Evolutionary conservation across 2,888 invertebrate species (phyloP).

Genomic region (Morpho achilles): DNA sequence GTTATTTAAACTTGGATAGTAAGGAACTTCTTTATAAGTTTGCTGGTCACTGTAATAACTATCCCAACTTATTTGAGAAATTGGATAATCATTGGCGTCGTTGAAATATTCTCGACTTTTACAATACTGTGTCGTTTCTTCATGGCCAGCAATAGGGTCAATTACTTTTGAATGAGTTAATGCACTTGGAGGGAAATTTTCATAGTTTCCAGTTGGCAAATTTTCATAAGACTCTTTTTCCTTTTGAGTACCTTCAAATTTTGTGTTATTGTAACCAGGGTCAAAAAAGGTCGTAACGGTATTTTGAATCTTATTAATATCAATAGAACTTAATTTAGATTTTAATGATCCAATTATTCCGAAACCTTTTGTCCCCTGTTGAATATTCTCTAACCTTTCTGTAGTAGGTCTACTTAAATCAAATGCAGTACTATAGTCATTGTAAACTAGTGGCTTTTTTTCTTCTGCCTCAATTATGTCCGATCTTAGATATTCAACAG

Average conservation of each 20-base stretch:
- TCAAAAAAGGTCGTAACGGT: slow-evolving; percentile 72
- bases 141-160: slow-evolving; percentile 18
- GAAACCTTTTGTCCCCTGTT: slow-evolving; percentile 52
- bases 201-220: slow-evolving; percentile 5
- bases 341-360: slow-evolving; percentile 71
- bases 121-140: slow-evolving; percentile 14
- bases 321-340: slow-evolving; percentile 64
- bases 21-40: neutral
- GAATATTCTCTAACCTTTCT: slow-evolving; percentile 43
- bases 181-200: slow-evolving; percentile 21
- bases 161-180: slow-evolving; percentile 27
- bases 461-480: slow-evolving; percentile 30
- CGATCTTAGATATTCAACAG: slow-evolving; percentile 20
- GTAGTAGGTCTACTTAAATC: slow-evolving; percentile 57
- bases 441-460: slow-evolving; percentile 24
- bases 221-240: slow-evolving; percentile 21
- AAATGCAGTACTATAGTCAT: slow-evolving; percentile 51
- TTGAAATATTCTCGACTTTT: slow-evolving; percentile 12
- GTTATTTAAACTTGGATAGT: neutral
- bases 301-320: slow-evolving; percentile 70
- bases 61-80: slow-evolving; percentile 11
- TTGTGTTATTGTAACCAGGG: slow-evolving; percentile 57
- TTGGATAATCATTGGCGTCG: slow-evolving; percentile 9
- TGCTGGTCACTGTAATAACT: slow-evolving; percentile 1
- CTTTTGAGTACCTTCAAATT: slow-evolving; percentile 33